Evolutionary conservation across 2,113 vertebrate species (phyloP).

Genomic region (Columba janthina): DNA sequence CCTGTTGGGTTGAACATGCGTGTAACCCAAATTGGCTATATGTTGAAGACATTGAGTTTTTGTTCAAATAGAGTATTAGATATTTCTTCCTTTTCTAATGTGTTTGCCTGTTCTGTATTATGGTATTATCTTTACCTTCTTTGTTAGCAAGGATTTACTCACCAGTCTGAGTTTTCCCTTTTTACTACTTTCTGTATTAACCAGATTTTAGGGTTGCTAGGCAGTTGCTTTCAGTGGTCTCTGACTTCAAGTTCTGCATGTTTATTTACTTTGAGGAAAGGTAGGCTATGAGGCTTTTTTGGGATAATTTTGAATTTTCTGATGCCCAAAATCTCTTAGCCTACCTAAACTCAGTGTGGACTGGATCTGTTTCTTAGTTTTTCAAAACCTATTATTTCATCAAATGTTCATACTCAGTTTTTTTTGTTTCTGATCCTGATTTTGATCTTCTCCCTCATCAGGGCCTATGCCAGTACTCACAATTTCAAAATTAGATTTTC

Average conservation of each 20-base stretch:
- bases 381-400: not conserved
- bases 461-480: not conserved
- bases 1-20: not conserved
- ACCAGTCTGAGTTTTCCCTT: not conserved
- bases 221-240: not conserved
- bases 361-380: not conserved
- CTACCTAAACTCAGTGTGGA: not conserved
- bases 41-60: not conserved
- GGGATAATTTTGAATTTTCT: not conserved
- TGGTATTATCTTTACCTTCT: not conserved
- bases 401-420: not conserved
- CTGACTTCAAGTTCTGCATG: not conserved
- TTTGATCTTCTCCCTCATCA: not conserved
- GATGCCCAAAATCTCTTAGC: not conserved
- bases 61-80: not conserved
- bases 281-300: not conserved
- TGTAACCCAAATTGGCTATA: accelerated
- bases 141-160: not conserved
- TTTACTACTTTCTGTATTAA: not conserved
- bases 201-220: not conserved
- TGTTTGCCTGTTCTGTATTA: not conserved
- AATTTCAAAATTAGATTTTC: not conserved
- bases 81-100: not conserved
- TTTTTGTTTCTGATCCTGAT: not conserved
- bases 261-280: not conserved